Evolutionary conservation across 2,888 invertebrate species (phyloP).

Genomic region (Cataglyphis rosenhaueri): DNA sequence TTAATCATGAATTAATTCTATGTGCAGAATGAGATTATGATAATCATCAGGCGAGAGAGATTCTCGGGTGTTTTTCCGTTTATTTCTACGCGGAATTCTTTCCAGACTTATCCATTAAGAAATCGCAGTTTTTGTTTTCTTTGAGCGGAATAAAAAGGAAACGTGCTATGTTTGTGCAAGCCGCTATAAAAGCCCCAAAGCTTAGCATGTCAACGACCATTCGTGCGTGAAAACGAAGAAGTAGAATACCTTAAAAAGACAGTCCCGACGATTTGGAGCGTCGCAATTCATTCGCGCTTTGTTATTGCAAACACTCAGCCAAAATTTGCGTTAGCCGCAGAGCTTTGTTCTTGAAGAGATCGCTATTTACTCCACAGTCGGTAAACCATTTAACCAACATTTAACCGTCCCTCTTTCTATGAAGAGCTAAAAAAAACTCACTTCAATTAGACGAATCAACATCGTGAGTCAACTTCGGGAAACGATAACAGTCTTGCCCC

Average conservation of each 20-base stretch:
- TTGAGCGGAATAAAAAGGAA: background rate
- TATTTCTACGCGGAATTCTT: background rate
- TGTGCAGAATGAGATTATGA: background rate
- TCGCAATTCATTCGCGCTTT: conserved; percentile 22
- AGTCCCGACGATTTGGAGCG: background rate
- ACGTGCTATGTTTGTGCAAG: background rate
- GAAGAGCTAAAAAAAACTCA: conserved; percentile 51
- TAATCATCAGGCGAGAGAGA: background rate
- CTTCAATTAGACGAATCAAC: conserved; percentile 73
- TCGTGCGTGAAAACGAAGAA: background rate
- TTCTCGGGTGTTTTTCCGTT: background rate
- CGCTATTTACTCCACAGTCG: conserved; percentile 42
- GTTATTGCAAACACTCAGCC: conserved; percentile 41
- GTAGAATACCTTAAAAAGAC: background rate
- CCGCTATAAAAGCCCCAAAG: background rate
- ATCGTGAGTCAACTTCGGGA: conserved; percentile 49
- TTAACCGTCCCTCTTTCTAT: conserved; percentile 13
- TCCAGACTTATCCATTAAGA: background rate
- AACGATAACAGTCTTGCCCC: conserved; percentile 57
- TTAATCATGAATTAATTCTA: background rate
- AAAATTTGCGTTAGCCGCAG: conserved; percentile 48
- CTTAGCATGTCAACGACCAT: background rate
- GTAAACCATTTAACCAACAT: conserved; percentile 50
- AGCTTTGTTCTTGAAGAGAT: conserved; percentile 34
- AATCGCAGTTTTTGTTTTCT: background rate